Percentiles rank a stretch among this genome's conserved stretches.
These are phyloP conservation scores for Caenorhabditis panamensis DNA, from an alignment of 2,888 invertebrate genomes.

Conservation along the genomic window DNA sequence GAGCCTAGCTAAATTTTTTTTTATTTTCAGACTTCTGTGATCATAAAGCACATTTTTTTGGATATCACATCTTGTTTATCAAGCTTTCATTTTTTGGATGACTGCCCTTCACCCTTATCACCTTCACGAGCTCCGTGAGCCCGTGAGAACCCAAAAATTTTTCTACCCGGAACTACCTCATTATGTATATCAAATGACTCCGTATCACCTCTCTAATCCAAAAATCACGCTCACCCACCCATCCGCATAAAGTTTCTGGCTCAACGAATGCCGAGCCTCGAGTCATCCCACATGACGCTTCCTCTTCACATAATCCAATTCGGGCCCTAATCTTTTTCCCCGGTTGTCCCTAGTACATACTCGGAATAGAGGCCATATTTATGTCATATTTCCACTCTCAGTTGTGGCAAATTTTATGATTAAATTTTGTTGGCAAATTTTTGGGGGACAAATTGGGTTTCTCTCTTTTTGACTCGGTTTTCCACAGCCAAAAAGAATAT, in stretches of 20 bases:
- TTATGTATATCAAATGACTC: background rate
- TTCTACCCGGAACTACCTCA: background rate
- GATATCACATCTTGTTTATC: no score
- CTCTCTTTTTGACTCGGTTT: background rate
- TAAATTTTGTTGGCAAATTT: background rate
- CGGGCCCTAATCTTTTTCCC: background rate
- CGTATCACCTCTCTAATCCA: background rate
- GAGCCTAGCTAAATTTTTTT: no score
- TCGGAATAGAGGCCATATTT: no score
- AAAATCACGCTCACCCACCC: constrained; percentile 1
- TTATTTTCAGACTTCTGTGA: no score
- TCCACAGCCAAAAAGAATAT: no score
- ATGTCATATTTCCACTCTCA: no score
- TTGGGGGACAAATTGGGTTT: background rate
- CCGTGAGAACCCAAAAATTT: background rate
- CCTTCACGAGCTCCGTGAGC: background rate
- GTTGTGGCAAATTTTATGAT: background rate
- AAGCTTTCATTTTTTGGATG: no score
- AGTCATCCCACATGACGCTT: background rate
- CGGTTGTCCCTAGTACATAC: background rate
- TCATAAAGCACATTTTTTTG: no score
- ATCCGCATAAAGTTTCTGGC: no score
- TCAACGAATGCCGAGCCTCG: no score
- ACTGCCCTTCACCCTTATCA: no score
- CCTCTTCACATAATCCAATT: background rate